Evolutionary conservation across 2,113 vertebrate species (phyloP).

Genomic region (Engystomops pustulosus): DNA sequence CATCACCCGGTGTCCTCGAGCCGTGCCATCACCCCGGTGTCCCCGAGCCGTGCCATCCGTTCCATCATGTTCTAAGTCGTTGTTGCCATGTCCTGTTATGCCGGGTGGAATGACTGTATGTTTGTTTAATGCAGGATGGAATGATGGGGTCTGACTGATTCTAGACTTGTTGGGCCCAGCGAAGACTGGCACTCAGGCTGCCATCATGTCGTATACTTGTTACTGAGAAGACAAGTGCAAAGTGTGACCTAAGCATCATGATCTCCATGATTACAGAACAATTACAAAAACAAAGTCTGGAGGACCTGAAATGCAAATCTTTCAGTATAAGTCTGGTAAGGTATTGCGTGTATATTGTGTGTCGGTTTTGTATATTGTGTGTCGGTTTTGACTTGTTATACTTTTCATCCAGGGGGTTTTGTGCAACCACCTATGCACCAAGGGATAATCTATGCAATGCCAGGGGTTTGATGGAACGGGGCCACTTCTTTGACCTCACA

Average conservation of each 20-base stretch:
- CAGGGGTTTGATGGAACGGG: too few species aligned
- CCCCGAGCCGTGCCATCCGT: background rate
- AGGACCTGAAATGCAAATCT: conserved; percentile 83
- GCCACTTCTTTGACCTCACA: too few species aligned
- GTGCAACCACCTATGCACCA: background rate
- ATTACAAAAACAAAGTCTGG: conserved; percentile 86
- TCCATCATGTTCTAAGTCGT: background rate
- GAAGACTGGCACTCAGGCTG: conserved; percentile 47
- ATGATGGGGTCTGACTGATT: conserved; percentile 54
- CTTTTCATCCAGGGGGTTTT: background rate
- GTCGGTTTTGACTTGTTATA: background rate
- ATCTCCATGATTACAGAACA: conserved; percentile 87
- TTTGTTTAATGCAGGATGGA: conserved; percentile 51
- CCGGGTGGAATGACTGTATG: conserved; percentile 3
- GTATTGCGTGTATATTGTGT: conserved; percentile 46
- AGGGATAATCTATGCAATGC: too few species aligned
- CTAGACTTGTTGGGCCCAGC: conserved; percentile 49
- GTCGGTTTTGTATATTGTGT: background rate
- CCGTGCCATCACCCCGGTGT: background rate
- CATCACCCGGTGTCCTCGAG: too few species aligned
- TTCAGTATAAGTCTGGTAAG: conserved; percentile 84
- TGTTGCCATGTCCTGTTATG: background rate
- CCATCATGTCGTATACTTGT: conserved; percentile 52
- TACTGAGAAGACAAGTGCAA: conserved; percentile 48
- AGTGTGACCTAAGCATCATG: conserved; percentile 72